Evolutionary conservation across 2,113 vertebrate species (phyloP).

Genomic region (Nicator chloris): DNA sequence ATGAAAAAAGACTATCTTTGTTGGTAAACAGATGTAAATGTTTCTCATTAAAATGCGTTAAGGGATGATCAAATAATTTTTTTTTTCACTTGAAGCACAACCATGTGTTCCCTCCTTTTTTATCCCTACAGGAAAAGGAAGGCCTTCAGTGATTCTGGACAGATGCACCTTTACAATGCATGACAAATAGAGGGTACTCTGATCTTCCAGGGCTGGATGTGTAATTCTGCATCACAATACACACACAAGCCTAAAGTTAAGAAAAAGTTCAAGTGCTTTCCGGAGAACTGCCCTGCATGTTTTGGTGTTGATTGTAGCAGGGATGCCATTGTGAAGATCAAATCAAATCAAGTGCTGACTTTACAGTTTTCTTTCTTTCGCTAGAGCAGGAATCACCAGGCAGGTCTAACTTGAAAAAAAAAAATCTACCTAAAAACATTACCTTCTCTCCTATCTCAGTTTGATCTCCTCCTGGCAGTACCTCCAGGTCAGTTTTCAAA

Average conservation of each 20-base stretch:
- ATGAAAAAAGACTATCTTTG: background rate
- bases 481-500: constrained; percentile 86
- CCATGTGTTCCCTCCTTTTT: background rate
- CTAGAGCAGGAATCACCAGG: background rate
- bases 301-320: background rate
- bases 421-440: background rate
- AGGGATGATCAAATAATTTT: background rate
- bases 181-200: background rate
- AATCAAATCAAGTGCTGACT: background rate
- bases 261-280: background rate
- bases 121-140: background rate
- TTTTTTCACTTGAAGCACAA: background rate
- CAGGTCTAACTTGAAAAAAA: background rate
- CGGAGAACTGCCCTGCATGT: background rate
- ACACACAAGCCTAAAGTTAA: background rate
- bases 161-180: background rate
- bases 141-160: background rate
- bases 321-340: background rate
- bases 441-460: constrained; percentile 99
- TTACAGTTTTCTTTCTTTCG: background rate
- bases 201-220: background rate
- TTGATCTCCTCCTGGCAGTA: constrained; percentile 90
- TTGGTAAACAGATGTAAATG: background rate
- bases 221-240: background rate
- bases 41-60: constrained; percentile 3